These are phyloP conservation scores for Parasteatoda lunata DNA, from an alignment of 2,888 invertebrate genomes.

Conservation along the genomic window DNA sequence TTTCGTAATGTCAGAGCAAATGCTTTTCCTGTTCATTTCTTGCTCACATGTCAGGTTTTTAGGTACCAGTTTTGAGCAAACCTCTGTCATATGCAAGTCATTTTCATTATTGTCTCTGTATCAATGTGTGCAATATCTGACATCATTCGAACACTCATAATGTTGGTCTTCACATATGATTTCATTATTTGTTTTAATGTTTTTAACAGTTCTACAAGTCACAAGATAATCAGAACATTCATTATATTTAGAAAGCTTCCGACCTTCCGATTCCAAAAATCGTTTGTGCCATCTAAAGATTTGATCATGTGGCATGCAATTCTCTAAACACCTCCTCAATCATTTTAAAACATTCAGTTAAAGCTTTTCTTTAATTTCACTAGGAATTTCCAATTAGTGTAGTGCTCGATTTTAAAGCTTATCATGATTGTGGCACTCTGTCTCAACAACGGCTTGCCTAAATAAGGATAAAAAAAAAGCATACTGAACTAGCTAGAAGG, in stretches of 20 bases:
- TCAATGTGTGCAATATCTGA: background rate
- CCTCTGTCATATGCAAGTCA: slow-evolving; percentile 12
- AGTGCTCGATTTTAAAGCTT: slow-evolving; percentile 1
- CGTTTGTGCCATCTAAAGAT: slow-evolving; percentile 7
- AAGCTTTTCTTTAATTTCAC: slow-evolving; percentile 1
- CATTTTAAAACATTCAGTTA: slow-evolving; percentile 11
- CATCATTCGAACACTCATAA: slow-evolving; percentile 18
- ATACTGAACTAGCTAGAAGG: background rate
- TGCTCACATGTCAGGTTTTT: background rate
- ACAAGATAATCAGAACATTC: slow-evolving; percentile 10
- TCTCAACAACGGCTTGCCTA: background rate
- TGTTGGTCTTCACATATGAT: slow-evolving; percentile 22
- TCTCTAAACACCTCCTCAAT: background rate
- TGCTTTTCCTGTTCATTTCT: background rate
- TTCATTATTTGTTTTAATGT: slow-evolving; percentile 12
- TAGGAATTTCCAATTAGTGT: slow-evolving; percentile 10
- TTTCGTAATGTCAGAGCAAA: background rate
- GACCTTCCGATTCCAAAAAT: background rate
- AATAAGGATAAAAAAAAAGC: background rate
- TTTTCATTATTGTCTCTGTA: background rate
- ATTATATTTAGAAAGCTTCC: slow-evolving; percentile 16
- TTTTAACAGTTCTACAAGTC: slow-evolving; percentile 25
- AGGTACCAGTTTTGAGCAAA: background rate
- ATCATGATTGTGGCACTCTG: background rate
- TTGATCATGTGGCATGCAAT: background rate